Percentiles rank a stretch among this genome's conserved stretches.
Conservation (phyloP, 2,113 vertebrate genomes). For the Sander lucioperca region DNA sequence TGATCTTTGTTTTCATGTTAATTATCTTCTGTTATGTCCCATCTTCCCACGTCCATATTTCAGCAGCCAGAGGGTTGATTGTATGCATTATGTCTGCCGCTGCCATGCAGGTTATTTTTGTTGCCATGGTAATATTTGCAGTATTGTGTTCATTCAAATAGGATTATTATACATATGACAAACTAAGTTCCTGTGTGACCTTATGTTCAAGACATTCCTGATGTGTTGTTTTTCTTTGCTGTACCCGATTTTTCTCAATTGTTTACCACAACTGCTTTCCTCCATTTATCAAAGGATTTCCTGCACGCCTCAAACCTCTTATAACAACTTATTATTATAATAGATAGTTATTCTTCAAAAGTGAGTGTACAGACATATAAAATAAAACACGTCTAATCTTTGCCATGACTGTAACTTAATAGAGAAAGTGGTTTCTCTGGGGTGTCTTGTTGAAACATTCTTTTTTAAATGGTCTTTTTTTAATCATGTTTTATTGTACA, state of each 20-base stretch:
- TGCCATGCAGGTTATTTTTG: not conserved
- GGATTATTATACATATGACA: not conserved
- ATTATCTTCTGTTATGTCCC: not conserved
- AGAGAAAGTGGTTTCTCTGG: not conserved
- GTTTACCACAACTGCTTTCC: not conserved
- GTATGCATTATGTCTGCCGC: not conserved
- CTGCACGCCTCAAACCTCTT: not conserved
- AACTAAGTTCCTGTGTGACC: not conserved
- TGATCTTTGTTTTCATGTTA: not conserved
- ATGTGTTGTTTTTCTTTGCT: not conserved
- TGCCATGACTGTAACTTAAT: not conserved
- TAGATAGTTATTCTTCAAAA: not conserved
- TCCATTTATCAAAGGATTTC: not conserved
- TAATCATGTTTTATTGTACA: constrained; percentile 1
- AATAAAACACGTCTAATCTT: not conserved
- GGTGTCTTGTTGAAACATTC: not conserved
- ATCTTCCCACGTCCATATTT: constrained; percentile 7
- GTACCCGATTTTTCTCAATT: not conserved
- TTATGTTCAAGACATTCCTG: not conserved
- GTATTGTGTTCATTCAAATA: not conserved
- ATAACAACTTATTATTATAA: not conserved
- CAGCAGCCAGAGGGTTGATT: not conserved
- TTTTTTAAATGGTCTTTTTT: constrained; percentile 9
- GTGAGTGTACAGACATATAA: not conserved
- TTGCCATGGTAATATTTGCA: constrained; percentile 12